A percentile compares a stretch with the other conserved stretches of the same genome.
Conservation (phyloP, 2,797 vertebrate genomes). For the Serranus cabrilla region DNA sequence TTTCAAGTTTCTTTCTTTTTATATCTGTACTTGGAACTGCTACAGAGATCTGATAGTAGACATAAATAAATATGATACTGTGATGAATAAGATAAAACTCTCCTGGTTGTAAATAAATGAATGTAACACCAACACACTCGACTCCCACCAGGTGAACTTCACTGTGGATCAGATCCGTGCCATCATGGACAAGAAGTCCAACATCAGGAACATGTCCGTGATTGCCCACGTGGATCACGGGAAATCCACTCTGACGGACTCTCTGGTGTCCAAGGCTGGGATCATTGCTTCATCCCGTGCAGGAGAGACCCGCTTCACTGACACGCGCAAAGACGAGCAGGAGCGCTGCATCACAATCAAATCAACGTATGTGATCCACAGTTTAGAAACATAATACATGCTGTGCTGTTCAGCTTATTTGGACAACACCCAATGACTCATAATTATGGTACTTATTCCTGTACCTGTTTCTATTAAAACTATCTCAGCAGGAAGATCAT, state of each 20-base stretch:
- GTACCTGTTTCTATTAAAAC: too few species aligned
- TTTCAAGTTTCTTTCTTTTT: conserved; percentile 85
- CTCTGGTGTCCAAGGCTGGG: conserved; percentile 94
- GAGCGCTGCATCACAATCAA: conserved; percentile 98
- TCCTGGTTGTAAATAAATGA: conserved; percentile 32
- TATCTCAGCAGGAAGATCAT: too few species aligned
- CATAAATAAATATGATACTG: conserved; percentile 42
- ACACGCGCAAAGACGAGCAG: conserved; percentile 96
- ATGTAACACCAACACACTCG: not conserved
- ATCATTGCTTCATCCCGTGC: conserved; percentile 93
- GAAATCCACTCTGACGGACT: conserved; percentile 95
- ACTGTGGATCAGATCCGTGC: conserved; percentile 96
- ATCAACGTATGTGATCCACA: conserved; percentile 89
- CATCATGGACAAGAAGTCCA: conserved; percentile 99
- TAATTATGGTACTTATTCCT: too few species aligned
- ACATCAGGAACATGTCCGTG: conserved; percentile 98
- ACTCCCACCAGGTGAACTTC: conserved; percentile 92
- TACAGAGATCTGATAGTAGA: conserved; percentile 34
- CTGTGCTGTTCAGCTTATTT: too few species aligned
- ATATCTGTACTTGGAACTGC: conserved; percentile 61
- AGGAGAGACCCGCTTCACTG: conserved; percentile 95
- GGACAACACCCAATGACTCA: too few species aligned
- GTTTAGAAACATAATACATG: too few species aligned
- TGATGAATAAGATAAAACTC: conserved; percentile 43
- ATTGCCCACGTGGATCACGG: conserved; percentile 96